Percentiles rank a stretch among this genome's conserved stretches.
These are phyloP conservation scores for Pollachius pollachius DNA, from an alignment of 2,113 vertebrate species.

Conservation along the genomic window DNA sequence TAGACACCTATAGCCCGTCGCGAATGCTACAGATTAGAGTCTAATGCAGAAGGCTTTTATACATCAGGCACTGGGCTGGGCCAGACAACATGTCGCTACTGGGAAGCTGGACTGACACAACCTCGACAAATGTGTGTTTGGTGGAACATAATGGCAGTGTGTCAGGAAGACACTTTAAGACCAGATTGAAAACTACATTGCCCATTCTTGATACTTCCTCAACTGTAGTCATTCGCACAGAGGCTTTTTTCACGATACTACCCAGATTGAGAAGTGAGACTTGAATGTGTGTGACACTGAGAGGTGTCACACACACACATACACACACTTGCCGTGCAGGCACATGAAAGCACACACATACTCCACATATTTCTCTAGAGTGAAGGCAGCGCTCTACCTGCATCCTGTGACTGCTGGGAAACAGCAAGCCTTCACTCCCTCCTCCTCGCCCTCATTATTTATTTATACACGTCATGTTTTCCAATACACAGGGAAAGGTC, in stretches of 20 bases:
- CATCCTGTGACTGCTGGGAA: too few relatives aligned
- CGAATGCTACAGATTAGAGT: slow-evolving; percentile 4
- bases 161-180: too few relatives aligned
- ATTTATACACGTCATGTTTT: slow-evolving; percentile 22
- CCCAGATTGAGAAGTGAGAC: too few relatives aligned
- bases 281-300: too few relatives aligned
- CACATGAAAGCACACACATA: neutral
- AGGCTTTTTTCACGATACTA: too few relatives aligned
- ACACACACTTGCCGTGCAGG: neutral
- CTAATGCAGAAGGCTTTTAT: neutral
- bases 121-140: too few relatives aligned
- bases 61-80: neutral
- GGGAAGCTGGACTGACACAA: neutral
- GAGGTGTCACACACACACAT: neutral
- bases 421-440: neutral
- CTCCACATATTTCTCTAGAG: too few relatives aligned
- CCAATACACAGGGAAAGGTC: slow-evolving; percentile 15
- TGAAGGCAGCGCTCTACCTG: neutral
- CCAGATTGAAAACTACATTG: too few relatives aligned
- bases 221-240: too few relatives aligned
- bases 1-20: slow-evolving; percentile 9
- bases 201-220: neutral
- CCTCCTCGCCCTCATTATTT: neutral
- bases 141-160: too few relatives aligned
- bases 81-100: neutral